Evolutionary conservation across 2,113 vertebrate species (phyloP).

Genomic region (Columbina picui): DNA sequence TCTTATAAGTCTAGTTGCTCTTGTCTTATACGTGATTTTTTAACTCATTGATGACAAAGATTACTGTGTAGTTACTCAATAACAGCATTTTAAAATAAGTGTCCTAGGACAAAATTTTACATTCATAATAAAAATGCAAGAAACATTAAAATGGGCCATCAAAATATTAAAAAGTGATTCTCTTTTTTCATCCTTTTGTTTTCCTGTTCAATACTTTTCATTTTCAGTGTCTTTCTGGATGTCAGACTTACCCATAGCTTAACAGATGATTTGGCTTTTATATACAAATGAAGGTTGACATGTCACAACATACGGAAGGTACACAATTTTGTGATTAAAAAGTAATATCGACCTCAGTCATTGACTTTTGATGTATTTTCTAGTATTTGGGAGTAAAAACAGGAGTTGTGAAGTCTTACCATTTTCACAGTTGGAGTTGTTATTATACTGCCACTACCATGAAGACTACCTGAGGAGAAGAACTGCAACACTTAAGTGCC

Average conservation of each 20-base stretch:
- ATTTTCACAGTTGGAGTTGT: background rate
- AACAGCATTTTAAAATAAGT: background rate
- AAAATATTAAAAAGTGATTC: background rate
- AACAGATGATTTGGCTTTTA: background rate
- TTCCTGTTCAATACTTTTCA: background rate
- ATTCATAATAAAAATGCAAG: background rate
- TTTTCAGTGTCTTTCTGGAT: background rate
- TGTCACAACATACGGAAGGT: background rate
- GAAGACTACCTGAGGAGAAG: background rate
- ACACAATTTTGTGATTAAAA: background rate
- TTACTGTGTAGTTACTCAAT: background rate
- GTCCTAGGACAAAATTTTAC: background rate
- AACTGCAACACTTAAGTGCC: fast-evolving
- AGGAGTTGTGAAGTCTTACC: background rate
- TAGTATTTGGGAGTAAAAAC: background rate
- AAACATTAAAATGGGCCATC: background rate
- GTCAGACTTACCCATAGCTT: background rate
- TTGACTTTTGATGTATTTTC: background rate
- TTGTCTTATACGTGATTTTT: background rate
- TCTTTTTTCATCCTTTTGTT: background rate
- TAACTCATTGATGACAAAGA: background rate
- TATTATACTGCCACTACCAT: background rate
- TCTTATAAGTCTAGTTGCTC: background rate
- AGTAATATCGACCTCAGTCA: background rate
- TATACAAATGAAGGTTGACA: background rate